These are phyloP conservation scores for Aculops lycopersici DNA, from an alignment of 1,140 invertebrate species.

Conservation along the genomic window DNA sequence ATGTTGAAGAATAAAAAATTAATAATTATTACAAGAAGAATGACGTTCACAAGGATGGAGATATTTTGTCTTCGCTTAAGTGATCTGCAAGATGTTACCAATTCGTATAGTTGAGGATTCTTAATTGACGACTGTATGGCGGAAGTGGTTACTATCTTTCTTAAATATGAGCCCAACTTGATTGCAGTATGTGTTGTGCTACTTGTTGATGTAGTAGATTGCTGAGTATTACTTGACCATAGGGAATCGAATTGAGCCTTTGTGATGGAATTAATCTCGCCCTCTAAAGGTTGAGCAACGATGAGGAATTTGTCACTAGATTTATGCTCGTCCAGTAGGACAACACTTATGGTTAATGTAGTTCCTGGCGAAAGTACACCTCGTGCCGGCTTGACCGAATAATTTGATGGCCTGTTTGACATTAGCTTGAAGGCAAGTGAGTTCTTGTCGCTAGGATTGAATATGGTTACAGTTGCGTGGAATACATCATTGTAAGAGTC, in stretches of 20 bases:
- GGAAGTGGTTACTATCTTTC: too few species aligned
- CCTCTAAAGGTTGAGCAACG: background rate
- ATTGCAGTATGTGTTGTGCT: too few species aligned
- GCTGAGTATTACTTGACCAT: too few species aligned
- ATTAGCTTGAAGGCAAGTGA: background rate
- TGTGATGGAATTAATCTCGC: background rate
- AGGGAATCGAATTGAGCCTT: background rate
- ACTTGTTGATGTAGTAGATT: too few species aligned
- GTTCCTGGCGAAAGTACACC: background rate
- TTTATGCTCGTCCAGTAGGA: background rate
- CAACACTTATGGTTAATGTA: background rate
- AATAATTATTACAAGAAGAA: too few species aligned
- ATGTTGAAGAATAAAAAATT: too few species aligned
- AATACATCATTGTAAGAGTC: background rate
- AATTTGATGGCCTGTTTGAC: background rate
- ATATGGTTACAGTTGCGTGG: background rate
- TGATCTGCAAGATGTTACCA: too few species aligned
- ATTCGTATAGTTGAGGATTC: too few species aligned
- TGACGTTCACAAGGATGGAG: too few species aligned
- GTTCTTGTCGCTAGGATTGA: background rate
- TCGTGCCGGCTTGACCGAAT: background rate
- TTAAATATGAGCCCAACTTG: too few species aligned
- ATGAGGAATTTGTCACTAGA: background rate
- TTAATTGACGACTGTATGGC: too few species aligned
- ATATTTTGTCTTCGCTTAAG: too few species aligned